Evolutionary conservation across 1,140 invertebrate genomes (phyloP), one percentile per base, ranked within the genome.

Genomic region (Lordiphosa collinella): DNA sequence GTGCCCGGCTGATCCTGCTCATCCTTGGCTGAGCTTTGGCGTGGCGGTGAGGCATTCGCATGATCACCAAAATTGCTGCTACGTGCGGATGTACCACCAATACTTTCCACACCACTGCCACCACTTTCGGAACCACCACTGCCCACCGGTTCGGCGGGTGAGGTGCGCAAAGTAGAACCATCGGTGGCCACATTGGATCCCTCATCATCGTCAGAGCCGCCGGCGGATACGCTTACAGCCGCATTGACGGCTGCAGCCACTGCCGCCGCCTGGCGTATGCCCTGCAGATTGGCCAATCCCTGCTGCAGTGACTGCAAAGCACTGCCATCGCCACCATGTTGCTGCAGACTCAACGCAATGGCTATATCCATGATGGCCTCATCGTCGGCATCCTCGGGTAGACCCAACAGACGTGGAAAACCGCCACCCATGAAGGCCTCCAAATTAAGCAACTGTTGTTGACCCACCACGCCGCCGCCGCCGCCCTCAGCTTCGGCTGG

Each of bases 361-460:
- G 97, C 97, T 54, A 99, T 91, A 89, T 98, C 96, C 14, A 99
- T 96, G 93, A 99, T 98, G 0, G 96, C 95, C 88, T 99, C 97
- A 88, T 98, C 97, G 87, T 98, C 96, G 3, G 95, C 96, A 89
- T 98, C 96, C 4, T 95, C 93, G 10, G 95, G 95, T 16, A 98
- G 93, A 74, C 97, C 96, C 1, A 97, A 89, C n/a, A 97, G 88
- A 1, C 94, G 93, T 7, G 92, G 93, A 60, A 95, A 94, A 44
- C 90, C 92, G 40, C 90, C 91, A 14, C 91, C 91, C 60, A 94
- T 90, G 29, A 95, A 90, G 0, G 94, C 95, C 89, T 96, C 95
- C 4, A 96, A 80, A 2, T 92, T 88, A 0, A 85, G 47, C 18
- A 85, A 41, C 35, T 76, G 63, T 47, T 87, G 65, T 10, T 68